Evolutionary conservation across 2,888 invertebrate genomes (phyloP), one percentile per base, ranked within the genome.

Genomic region (Dicycla oo): DNA sequence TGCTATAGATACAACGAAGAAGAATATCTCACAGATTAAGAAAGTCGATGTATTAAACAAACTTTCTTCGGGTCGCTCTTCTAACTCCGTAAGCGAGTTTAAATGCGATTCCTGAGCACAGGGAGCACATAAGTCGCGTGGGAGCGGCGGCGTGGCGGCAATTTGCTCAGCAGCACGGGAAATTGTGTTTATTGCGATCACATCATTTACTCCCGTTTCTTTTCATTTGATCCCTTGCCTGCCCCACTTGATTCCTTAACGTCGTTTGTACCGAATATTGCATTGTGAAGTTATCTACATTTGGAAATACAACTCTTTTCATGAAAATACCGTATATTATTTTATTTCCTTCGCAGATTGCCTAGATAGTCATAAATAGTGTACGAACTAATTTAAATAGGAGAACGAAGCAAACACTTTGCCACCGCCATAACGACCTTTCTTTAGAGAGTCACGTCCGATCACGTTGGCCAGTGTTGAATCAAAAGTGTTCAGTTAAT

Each of bases 101-200:
- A 64, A 74, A 80, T 69, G 49, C 15, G 34, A 64, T 56, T 60
- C 47, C 43, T 26, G 30, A 69, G 34, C n/a, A 63, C 61, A 40
- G 11, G 47, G 63, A 57, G 51, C 51, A 65, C 71, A 78, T 85
- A 82, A 87, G 84, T 73, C 73, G 74, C 89, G 90, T 90, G 90
- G 81, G 90, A 90, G 85, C 73, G 53, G 26, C 79, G 73, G 71
- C n/a, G 80, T 90, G 90, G 75, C 75, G 74, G 80, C 88, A 89
- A 90, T 87, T 88, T 83, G 83, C 75, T 82, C 87, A 84, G 83
- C 75, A 72, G 67, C 71, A 68, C 83, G 87, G 92, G 90, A 91
- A 92, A 91, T 91, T 88, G 88, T 88, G 87, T 90, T 91, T 89
- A 88, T 86, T 83, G 80, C 85, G 88, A 89, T 91, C 88, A 88